phyloP scores from a whole-genome alignment of 53 echinoderm and acorn worm genomes.

The Apostichopus leukothele region DNA sequence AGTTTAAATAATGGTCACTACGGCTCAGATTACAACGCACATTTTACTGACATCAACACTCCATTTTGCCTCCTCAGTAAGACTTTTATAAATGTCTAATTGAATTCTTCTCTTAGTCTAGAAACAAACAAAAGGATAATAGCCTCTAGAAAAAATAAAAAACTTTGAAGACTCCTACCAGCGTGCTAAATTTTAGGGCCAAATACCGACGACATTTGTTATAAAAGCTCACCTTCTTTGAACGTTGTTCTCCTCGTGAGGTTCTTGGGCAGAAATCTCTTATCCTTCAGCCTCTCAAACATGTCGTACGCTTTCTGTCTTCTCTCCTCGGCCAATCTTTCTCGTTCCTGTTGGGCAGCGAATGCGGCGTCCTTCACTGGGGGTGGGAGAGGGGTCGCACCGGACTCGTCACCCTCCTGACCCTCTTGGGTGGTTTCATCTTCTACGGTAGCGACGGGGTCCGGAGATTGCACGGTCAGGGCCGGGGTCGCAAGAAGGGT shows the following conservation, averaged over 20 bases:
- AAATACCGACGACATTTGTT: too few relatives aligned
- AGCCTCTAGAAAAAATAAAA: too few relatives aligned
- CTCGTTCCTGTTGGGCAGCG: constrained; percentile 73
- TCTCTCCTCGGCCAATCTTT: constrained; percentile 78
- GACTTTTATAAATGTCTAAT: too few relatives aligned
- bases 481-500: constrained; percentile 38
- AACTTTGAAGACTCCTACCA: too few relatives aligned
- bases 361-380: constrained; percentile 70
- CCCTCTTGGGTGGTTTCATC: not conserved
- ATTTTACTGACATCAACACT: too few relatives aligned
- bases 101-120: too few relatives aligned
- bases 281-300: constrained; percentile 70
- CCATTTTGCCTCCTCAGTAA: too few relatives aligned
- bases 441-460: not conserved
- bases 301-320: constrained; percentile 67
- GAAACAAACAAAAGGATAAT: too few relatives aligned
- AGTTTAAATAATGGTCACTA: too few relatives aligned
- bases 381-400: constrained; percentile 51
- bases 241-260: constrained; percentile 42
- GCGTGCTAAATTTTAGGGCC: too few relatives aligned
- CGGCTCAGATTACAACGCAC: too few relatives aligned
- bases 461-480: constrained; percentile 48
- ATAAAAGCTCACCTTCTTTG: constrained; percentile 53
- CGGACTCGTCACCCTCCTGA: not conserved
- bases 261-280: constrained; percentile 46